A percentile compares a stretch with the other conserved stretches of the same genome.
Evolutionary conservation across 2,113 vertebrate genomes (phyloP).

Genomic region (Circaetus gallicus): DNA sequence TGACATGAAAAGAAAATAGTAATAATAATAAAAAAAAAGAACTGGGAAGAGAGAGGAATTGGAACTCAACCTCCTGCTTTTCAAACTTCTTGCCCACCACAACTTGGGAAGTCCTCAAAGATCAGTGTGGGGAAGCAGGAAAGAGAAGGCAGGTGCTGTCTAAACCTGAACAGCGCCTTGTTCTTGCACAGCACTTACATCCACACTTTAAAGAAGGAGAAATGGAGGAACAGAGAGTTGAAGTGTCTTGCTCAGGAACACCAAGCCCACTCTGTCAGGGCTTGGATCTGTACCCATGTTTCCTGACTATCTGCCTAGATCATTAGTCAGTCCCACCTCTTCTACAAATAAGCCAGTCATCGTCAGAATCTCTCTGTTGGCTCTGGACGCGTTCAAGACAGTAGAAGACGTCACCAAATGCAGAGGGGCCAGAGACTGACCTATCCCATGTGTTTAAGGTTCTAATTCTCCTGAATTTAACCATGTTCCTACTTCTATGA

Average conservation of each 20-base stretch:
- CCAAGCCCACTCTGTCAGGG: background rate
- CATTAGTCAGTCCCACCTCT: background rate
- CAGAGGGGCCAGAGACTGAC: background rate
- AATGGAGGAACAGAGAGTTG: background rate
- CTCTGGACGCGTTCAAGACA: background rate
- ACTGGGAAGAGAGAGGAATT: background rate
- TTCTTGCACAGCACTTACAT: background rate
- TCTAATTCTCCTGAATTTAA: background rate
- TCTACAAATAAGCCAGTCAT: background rate
- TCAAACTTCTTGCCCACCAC: background rate
- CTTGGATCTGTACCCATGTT: accelerated
- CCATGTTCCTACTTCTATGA: background rate
- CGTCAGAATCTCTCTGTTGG: background rate
- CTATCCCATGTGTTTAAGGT: background rate
- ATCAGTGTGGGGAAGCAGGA: background rate
- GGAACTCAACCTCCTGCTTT: background rate
- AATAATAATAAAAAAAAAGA: background rate
- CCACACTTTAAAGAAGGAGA: accelerated
- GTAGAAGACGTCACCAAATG: background rate
- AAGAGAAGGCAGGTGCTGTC: background rate
- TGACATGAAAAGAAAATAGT: background rate
- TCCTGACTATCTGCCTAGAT: background rate
- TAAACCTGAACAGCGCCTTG: background rate
- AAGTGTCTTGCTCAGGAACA: background rate
- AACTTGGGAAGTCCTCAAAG: background rate